These are phyloP conservation scores for Dryas iulia DNA, from an alignment of 1,140 invertebrate genomes.

Conservation along the genomic window DNA sequence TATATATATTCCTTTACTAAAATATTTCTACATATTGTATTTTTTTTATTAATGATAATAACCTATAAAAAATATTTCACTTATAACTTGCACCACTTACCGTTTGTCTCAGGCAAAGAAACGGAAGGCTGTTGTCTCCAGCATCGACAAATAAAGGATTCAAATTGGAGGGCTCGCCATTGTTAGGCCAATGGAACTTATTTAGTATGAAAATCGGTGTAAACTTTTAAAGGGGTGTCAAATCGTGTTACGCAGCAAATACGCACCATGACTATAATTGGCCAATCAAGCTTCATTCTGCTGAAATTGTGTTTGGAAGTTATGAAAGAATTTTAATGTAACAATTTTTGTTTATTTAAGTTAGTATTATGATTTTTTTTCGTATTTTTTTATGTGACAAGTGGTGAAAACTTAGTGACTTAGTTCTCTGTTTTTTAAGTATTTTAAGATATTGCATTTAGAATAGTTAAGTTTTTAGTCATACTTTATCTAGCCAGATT, in stretches of 20 bases:
- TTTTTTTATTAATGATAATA: too few species aligned
- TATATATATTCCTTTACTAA: too few species aligned
- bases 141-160: constrained; percentile 55
- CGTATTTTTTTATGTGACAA: background rate
- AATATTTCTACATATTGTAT: too few species aligned
- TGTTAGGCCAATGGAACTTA: constrained; percentile 59
- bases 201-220: constrained; percentile 67
- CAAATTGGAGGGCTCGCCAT: constrained; percentile 51
- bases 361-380: too few species aligned
- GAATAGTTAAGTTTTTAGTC: too few species aligned
- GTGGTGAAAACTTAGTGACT: too few species aligned
- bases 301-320: constrained; percentile 17
- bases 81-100: constrained; percentile 32
- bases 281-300: constrained; percentile 40
- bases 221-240: constrained; percentile 59
- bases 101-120: constrained; percentile 48
- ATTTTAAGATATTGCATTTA: too few species aligned
- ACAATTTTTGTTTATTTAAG: background rate
- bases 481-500: too few species aligned
- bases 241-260: constrained; percentile 40
- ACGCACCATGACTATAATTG: constrained; percentile 40
- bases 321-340: background rate
- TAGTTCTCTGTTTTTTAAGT: too few species aligned
- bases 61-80: background rate
- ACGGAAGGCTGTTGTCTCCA: constrained; percentile 51